These are phyloP conservation scores for Macrotis lagotis DNA, from an alignment of 2,113 vertebrate species.

Conservation along the genomic window DNA sequence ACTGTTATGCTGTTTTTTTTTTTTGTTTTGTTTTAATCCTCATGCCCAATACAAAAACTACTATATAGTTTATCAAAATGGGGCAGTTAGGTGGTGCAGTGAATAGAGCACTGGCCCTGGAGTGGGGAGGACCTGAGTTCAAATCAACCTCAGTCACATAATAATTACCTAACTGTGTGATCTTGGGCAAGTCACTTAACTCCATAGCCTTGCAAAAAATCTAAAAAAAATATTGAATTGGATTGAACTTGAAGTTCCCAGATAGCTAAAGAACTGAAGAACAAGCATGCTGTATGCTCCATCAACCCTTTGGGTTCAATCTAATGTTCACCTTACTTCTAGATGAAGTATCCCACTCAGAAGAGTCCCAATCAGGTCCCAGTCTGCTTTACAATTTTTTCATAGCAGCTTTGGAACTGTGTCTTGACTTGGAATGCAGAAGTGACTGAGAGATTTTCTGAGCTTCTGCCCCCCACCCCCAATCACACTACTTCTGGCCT, in stretches of 20 bases:
- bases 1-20: not conserved
- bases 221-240: not conserved
- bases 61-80: not conserved
- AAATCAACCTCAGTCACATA: too few relatives aligned
- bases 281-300: not conserved
- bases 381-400: not conserved
- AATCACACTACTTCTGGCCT: not conserved
- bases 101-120: too few relatives aligned
- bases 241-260: not conserved
- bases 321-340: not conserved
- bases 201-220: too few relatives aligned
- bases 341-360: not conserved
- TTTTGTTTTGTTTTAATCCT: not conserved
- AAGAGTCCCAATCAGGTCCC: not conserved
- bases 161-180: too few relatives aligned
- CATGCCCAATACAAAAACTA: not conserved
- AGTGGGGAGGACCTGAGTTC: too few relatives aligned
- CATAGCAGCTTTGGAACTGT: not conserved
- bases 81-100: too few relatives aligned
- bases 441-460: not conserved
- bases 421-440: not conserved
- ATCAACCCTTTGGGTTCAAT: not conserved
- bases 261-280: slow-evolving; percentile 17
- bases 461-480: too few relatives aligned
- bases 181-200: too few relatives aligned